Evolutionary conservation across 2,113 vertebrate genomes (phyloP), one percentile per base, ranked within the genome.

Genomic region (Brachyistius frenatus): DNA sequence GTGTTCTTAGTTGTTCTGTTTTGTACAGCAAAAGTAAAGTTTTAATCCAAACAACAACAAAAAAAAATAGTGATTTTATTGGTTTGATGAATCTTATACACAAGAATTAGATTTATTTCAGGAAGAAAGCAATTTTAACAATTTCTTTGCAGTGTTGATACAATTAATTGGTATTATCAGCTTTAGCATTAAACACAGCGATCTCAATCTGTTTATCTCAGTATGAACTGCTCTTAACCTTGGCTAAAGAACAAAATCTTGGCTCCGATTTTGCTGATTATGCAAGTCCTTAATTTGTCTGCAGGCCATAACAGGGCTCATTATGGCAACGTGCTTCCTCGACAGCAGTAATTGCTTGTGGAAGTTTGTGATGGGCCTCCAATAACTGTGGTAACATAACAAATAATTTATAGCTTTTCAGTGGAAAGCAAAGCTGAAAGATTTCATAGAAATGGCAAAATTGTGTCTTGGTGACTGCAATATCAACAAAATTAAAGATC

Each of bases 231-330:
- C 53, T 65, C 49, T 56, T 73, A 68, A 81, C 62, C 61, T 69
- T 68, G 44, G 69, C 75, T 71, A n/a, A 13, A 75, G 63, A 57
- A 44, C 46, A n/a, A 61, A 2, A 56, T 47, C 44, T 72, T 84
- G 81, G 68, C 82, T 61, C 37, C 9, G 16, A 7, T 76, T 60
- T 16, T 63, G 56, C 50, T 56, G 33, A 77, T 88, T 65, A 64
- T 31, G 65, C 67, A 76, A 65, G 52, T 64, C 16, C 31, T 78
- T 81, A 70, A 87, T 89, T 73, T 86, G 57, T 68, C 50, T 80
- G 80, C 36, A 53, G 63, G 60, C 66, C 52, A 32, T 62, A 82
- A 78, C 65, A 54, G 16, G 78, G 61, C 85, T 88, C 76, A 57
- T 89, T 81, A 72, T 68, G 31, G 46, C 71, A 75, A 46, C 15